Evolutionary conservation across 2,888 invertebrate genomes (phyloP), one percentile per base, ranked within the genome.

Genomic region (Liodrosophila aerea): DNA sequence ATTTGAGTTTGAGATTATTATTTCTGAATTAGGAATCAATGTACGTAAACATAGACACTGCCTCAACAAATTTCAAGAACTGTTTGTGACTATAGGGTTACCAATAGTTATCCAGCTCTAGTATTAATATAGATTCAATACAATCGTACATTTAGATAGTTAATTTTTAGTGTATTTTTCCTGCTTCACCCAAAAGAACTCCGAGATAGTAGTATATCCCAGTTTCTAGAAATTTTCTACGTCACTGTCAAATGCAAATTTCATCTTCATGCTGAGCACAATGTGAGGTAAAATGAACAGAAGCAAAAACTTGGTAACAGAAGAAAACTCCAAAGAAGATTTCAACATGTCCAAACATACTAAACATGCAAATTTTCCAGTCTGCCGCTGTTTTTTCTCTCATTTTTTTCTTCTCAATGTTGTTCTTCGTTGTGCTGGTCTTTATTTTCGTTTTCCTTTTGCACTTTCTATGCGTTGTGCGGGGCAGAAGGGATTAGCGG

Each of bases 341-440:
- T 82, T 82, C 80, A 78, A 68, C 87, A 83, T 83, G 82, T 86
- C 85, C 82, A 83, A 81, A 74, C 77, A 74, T 67, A 71, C 76
- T 70, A 76, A 76, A 83, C 82, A 83, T 83, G 86, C 85, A 83
- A 86, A 83, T 83, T 86, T 86, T 86, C 83, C 85, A 86, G 82
- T 83, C 84, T 85, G 87, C 78, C 87, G 86, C 80, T 82, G 83
- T 39, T 66, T 70, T 50, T 59, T 56, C 44, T 54, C 34, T 16
- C 36, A 56, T 30, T 39, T 45, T 36, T 41, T 40, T 39, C 11
- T 8, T 40, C 46, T 30, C 41, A 27, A 9, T 51, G 13, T 45
- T 58, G 52, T 56, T 57, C 54, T 58, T 56, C 29, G 16, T 58
- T 27, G 12, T 43, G 36, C 33, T 63, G 43, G 46, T 53, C 22